Evolutionary conservation across 2,797 vertebrate species (phyloP).

Genomic region (Micromesistius poutassou): DNA sequence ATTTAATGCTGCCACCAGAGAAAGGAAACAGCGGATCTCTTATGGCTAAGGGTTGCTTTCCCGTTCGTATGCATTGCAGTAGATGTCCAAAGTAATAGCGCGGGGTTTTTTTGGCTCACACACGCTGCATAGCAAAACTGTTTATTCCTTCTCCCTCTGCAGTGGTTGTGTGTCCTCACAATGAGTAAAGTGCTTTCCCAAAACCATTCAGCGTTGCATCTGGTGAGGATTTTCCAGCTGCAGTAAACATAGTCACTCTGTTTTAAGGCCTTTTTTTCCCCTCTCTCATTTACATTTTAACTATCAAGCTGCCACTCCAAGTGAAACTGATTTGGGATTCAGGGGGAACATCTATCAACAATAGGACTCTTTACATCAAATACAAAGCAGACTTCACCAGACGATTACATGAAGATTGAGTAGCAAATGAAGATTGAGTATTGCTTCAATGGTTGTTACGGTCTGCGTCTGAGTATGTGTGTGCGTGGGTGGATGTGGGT

Average conservation of each 20-base stretch:
- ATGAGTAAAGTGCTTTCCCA: slow-evolving; percentile 2
- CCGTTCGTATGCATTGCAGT: too few species aligned
- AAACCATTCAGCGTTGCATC: not conserved
- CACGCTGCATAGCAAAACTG: not conserved
- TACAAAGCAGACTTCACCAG: not conserved
- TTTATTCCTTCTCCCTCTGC: not conserved
- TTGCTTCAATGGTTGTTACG: not conserved
- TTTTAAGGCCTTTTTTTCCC: not conserved
- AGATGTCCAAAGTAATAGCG: too few species aligned
- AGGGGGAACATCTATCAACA: slow-evolving; percentile 1
- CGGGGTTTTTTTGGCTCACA: too few species aligned
- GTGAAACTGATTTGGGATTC: not conserved
- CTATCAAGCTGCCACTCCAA: slow-evolving; percentile 2
- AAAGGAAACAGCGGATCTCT: too few species aligned
- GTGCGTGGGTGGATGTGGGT: slow-evolving; percentile 17
- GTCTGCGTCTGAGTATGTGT: slow-evolving; percentile 16
- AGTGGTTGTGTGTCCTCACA: not conserved
- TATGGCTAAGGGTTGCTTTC: too few species aligned
- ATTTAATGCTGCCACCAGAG: too few species aligned
- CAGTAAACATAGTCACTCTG: slow-evolving; percentile 18
- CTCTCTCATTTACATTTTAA: not conserved
- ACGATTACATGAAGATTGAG: too few species aligned
- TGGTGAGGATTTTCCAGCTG: slow-evolving; percentile 3
- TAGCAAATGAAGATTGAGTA: not conserved
- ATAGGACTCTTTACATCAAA: not conserved